A percentile compares a stretch with the other conserved stretches of the same genome.
phyloP scores from a whole-genome alignment of 2,888 invertebrate genomes.

The Polyploca ridens region DNA sequence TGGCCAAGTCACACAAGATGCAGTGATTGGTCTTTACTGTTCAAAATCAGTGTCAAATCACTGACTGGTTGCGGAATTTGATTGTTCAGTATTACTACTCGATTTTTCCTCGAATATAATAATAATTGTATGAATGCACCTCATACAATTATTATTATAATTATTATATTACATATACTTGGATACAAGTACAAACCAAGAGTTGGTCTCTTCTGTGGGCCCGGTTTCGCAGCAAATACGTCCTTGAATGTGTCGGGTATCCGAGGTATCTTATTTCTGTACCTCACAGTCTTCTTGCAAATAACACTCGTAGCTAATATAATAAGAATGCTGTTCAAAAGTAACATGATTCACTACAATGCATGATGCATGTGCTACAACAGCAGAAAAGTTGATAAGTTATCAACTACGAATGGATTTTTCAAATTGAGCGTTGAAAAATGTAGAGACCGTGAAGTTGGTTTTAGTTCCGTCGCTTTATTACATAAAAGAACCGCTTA shows the following conservation, averaged over 20 bases:
- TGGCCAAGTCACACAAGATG: too few relatives aligned
- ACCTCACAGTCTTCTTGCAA: constrained; percentile 16
- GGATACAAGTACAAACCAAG: not conserved
- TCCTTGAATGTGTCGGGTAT: constrained; percentile 40
- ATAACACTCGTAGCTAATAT: not conserved
- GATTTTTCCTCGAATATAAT: too few relatives aligned
- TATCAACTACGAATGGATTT: not conserved
- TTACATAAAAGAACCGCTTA: not conserved
- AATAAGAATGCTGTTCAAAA: not conserved
- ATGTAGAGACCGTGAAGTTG: constrained; percentile 11
- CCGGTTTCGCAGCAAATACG: constrained; percentile 44
- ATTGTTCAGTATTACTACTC: too few relatives aligned
- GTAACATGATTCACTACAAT: not conserved
- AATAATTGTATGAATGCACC: too few relatives aligned
- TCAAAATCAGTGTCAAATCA: too few relatives aligned
- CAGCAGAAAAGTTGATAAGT: not conserved
- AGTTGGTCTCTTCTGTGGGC: constrained; percentile 24
- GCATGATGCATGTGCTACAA: not conserved
- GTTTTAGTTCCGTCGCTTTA: constrained; percentile 2
- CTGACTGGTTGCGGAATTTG: too few relatives aligned
- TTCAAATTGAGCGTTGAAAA: constrained; percentile 17
- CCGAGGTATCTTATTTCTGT: constrained; percentile 4
- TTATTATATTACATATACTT: too few relatives aligned
- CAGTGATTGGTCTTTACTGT: too few relatives aligned
- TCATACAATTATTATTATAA: too few relatives aligned